Evolutionary conservation across 2,113 vertebrate species (phyloP).

Genomic region (Chunga burmeisteri): DNA sequence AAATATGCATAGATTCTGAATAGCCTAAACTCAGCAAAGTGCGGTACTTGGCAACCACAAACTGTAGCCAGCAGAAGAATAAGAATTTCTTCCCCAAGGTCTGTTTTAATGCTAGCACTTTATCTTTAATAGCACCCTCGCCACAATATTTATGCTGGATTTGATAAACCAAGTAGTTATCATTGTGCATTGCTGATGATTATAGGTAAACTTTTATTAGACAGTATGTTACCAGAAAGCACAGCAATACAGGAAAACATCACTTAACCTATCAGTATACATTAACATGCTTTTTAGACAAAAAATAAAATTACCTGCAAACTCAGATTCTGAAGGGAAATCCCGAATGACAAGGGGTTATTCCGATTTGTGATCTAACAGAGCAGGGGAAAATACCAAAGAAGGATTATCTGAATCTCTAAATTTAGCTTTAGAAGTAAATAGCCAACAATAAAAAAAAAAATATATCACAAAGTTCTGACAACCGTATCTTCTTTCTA

Average conservation of each 20-base stretch:
- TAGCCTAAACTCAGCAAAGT: neutral
- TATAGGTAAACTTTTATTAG: neutral
- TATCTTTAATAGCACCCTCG: neutral
- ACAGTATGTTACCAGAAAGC: neutral
- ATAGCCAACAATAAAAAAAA: neutral
- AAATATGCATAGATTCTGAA: neutral
- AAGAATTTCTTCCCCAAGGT: neutral
- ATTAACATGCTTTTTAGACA: neutral
- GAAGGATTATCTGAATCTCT: neutral
- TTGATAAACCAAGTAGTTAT: neutral
- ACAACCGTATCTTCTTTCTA: neutral
- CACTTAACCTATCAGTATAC: neutral
- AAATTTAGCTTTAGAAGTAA: neutral
- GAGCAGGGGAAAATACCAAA: neutral
- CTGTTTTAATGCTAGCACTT: neutral
- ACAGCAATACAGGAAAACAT: neutral
- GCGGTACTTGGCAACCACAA: neutral
- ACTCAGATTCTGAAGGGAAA: slow-evolving; percentile 96
- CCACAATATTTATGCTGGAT: neutral
- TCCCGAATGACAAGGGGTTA: slow-evolving; percentile 90
- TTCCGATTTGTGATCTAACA: slow-evolving; percentile 88
- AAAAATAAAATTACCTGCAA: slow-evolving; percentile 85
- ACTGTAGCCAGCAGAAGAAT: neutral
- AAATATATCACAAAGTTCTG: neutral
- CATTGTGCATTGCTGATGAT: neutral